phyloP scores from a whole-genome alignment of 2,888 invertebrate species.

The Petrolisthes cinctipes region DNA sequence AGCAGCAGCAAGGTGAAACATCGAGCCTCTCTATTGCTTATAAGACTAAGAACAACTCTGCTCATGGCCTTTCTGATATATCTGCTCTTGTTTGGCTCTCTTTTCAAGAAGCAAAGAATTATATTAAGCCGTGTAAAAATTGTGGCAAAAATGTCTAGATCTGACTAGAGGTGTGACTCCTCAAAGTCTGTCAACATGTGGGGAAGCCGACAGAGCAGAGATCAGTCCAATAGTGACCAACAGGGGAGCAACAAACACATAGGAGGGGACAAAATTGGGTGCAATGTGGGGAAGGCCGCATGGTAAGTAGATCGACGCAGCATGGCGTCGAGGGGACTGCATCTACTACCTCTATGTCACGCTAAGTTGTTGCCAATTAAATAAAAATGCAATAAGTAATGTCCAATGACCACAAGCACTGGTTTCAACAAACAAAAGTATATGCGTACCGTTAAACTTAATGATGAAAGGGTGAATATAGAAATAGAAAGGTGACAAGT shows the following conservation, averaged over 20 bases:
- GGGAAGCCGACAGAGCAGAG: neutral
- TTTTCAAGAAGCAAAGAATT: neutral
- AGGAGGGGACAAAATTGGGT: neutral
- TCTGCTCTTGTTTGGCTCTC: neutral
- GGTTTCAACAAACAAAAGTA: neutral
- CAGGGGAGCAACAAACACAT: conserved; percentile 29
- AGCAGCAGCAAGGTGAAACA: conserved; percentile 11
- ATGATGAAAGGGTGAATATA: too few species aligned
- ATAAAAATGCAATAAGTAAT: neutral
- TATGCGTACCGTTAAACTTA: too few species aligned
- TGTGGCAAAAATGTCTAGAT: neutral
- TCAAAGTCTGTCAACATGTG: neutral
- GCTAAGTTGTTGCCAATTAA: conserved; percentile 37
- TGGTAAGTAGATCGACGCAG: conserved; percentile 12
- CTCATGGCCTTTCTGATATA: neutral
- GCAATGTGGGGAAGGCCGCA: conserved; percentile 41
- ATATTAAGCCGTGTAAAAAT: neutral
- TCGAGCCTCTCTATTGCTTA: neutral
- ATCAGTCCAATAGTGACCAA: neutral
- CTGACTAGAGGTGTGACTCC: neutral
- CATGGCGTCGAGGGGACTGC: conserved; percentile 36
- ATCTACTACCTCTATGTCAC: conserved; percentile 28
- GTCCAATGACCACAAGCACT: neutral
- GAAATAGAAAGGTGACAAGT: too few species aligned
- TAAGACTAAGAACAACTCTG: neutral